Base-by-base conservation (phyloP, 2,888 invertebrate species). In the Oxycera nigricornis region DNA sequence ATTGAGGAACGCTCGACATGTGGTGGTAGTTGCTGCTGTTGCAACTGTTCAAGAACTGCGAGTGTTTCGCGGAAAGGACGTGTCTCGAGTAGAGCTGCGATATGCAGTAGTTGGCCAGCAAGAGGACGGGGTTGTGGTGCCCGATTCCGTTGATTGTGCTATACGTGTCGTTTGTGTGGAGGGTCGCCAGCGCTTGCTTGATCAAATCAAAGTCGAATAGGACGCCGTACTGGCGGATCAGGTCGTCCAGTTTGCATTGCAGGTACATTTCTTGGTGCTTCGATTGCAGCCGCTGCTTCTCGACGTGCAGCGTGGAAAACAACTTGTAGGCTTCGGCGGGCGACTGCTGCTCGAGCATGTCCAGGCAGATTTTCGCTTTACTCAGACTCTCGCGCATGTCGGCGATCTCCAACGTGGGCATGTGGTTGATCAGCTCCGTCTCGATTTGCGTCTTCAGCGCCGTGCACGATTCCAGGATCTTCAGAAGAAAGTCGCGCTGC, bases 51-150 rank as follows among this genome's bases (percentile, higher is more conserved):
- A 87, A 81, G 55, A 87, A 86, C 78, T 89, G 89, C n/a, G 81
- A 80, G 24, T 82, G 82, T 65, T 82, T 82, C 26, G 80, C 78
- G 20, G 81, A 78, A 24, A 90, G 82, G 31, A 90, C 87, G 80
- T 90, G 90, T 57, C 91, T 87, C 74, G 90, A 89, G 82, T 91
- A 91, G 76, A 92, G 83, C 81, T 91, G 91, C 20, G 91, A 91
- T 88, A 91, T 90, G 83, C 92, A 93, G 82, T 92, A 92, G 82
- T 93, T 93, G 72, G 91, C 91, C 76, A 93, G 87, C 81, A 92
- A 89, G 77, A 92, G 85, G 52, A 92, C 89, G 4, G 92, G 91
- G 81, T 92, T 91, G 79, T 90, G 90, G 76, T 89, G 88, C 6
- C 87, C 86, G 39, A 76, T 67, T 17, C 78, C 78, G 41, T 78